Evolutionary conservation across 2,888 invertebrate genomes (phyloP), one percentile per base, ranked within the genome.

Genomic region (Panzeria rudis): DNA sequence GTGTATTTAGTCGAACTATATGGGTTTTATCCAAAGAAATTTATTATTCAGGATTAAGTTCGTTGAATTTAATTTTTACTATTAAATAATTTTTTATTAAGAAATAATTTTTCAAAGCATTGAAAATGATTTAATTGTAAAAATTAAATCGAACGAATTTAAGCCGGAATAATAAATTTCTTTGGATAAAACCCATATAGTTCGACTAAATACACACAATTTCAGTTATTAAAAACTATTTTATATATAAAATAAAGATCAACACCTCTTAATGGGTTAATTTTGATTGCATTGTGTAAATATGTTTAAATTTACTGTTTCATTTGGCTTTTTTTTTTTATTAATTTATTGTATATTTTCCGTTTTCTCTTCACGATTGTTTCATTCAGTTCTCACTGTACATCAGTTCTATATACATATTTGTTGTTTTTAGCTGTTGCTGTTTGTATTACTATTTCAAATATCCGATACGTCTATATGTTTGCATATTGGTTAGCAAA

Each of bases 261-360:
- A 13, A 13, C 5, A 47, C 17, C 41, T 11, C 9, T 11, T 3
- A 72, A 68, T 23, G 79, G 79, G 52, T 84, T 86, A 79, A 76
- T 75, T 72, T 54, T 23, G 44, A 54, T 80, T 64, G 62, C 71
- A 77, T 52, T 44, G 68, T 83, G 86, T 86, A 86, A 87, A 87
- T 87, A 86, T 78, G 73, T 83, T 75, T 75, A 81, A 87, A 88
- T 87, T 87, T 87, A 87, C 82, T 84, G 76, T 78, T 86, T 76
- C 75, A 59, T 80, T 32, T 66, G 52, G 83, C 47, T 80, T 71
- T 38, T 75, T 2, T 29, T 5, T 29, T 29, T 5, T 29, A 4
- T 29, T 29, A 4, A 4, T 29, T 73, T 38, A 85, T 78, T 78
- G 41, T 76, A 68, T 75, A 52, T 76, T 32, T 76, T 66, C 56